These are phyloP conservation scores for Corythaixoides concolor DNA, from an alignment of 2,113 vertebrate species.

Conservation along the genomic window DNA sequence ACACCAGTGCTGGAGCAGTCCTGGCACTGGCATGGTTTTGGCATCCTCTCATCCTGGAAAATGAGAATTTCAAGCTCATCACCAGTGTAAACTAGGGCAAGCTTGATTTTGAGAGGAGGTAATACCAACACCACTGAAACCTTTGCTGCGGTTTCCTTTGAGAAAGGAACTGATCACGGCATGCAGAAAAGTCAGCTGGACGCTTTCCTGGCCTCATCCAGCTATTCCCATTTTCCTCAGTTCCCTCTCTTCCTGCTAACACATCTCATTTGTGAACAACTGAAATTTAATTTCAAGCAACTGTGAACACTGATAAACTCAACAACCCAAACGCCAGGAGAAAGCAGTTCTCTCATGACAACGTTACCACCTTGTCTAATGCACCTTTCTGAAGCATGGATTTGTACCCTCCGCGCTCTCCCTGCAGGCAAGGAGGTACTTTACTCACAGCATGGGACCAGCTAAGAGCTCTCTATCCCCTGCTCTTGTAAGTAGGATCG, in stretches of 20 bases:
- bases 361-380: neutral
- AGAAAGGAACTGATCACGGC: rapidly evolving
- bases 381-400: neutral
- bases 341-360: neutral
- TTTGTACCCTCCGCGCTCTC: neutral
- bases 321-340: neutral
- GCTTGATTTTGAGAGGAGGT: neutral
- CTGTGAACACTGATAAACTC: neutral
- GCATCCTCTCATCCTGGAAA: neutral
- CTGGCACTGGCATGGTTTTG: neutral
- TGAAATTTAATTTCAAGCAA: neutral
- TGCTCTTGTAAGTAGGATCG: neutral
- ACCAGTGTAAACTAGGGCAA: neutral
- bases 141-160: neutral
- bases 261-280: neutral
- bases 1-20: neutral
- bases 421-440: neutral
- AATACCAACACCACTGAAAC: neutral
- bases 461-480: neutral
- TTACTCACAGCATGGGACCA: neutral
- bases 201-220: neutral
- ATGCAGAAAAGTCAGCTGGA: neutral
- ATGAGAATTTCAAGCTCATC: neutral
- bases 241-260: neutral
- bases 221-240: neutral